These are phyloP conservation scores for Oscheius myriophilus DNA, from an alignment of 2,888 invertebrate species.

Conservation along the genomic window DNA sequence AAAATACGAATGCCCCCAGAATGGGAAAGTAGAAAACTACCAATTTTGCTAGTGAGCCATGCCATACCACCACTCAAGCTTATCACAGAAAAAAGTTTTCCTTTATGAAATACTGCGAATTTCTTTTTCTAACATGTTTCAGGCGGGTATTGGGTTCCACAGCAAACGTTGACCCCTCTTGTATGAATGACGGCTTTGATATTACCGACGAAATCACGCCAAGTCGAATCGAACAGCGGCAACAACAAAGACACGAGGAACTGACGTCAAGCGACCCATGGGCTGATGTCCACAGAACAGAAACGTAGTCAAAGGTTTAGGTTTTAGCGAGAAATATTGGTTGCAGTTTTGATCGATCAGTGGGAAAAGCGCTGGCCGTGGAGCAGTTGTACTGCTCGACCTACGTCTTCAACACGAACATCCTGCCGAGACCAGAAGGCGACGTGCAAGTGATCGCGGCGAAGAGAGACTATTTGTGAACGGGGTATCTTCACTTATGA, in stretches of 20 bases:
- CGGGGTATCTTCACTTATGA: neutral
- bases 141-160: too few species aligned
- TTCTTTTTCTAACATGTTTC: too few species aligned
- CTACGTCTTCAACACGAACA: constrained; percentile 44
- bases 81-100: too few species aligned
- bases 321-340: too few species aligned
- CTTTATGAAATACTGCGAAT: too few species aligned
- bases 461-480: constrained; percentile 45
- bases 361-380: constrained; percentile 49
- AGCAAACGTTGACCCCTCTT: neutral
- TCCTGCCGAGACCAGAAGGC: constrained; percentile 33
- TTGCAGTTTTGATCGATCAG: constrained; percentile 47
- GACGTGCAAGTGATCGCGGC: constrained; percentile 48
- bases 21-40: too few species aligned
- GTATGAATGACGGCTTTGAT: constrained; percentile 45
- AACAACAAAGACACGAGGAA: constrained; percentile 35
- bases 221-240: constrained; percentile 46
- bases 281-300: constrained; percentile 36
- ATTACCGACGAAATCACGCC: constrained; percentile 39
- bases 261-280: constrained; percentile 35
- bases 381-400: constrained; percentile 46
- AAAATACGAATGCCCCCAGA: too few species aligned
- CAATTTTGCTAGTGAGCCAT: too few species aligned
- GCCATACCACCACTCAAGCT: too few species aligned
- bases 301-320: constrained; percentile 36